Evolutionary conservation across 1,140 invertebrate species (phyloP).

Genomic region (Drosophila fuyamai): DNA sequence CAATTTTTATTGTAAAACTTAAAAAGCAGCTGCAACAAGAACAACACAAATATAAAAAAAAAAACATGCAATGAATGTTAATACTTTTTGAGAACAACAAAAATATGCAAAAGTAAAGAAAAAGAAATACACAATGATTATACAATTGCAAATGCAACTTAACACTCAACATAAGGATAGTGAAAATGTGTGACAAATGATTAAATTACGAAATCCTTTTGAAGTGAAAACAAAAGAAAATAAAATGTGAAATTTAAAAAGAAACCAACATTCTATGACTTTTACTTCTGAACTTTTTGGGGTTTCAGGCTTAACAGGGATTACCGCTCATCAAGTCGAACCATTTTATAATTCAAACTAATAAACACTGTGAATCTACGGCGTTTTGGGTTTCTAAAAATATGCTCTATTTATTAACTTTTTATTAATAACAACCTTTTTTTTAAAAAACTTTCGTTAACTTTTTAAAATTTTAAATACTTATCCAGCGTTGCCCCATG

Average conservation of each 20-base stretch:
- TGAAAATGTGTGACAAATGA: constrained; percentile 79
- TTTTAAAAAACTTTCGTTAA: too few species aligned
- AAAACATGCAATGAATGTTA: constrained; percentile 72
- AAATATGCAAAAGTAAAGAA: constrained; percentile 54
- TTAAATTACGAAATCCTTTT: constrained; percentile 82
- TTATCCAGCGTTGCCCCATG: too few species aligned
- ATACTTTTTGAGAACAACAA: constrained; percentile 72
- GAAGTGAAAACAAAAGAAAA: constrained; percentile 81
- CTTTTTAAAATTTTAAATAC: too few species aligned
- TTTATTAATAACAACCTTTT: too few species aligned
- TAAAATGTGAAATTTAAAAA: constrained; percentile 80
- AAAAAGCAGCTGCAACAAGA: constrained; percentile 75
- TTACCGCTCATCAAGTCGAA: too few species aligned
- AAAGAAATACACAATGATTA: constrained; percentile 63
- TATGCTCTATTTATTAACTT: too few species aligned
- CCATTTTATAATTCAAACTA: too few species aligned
- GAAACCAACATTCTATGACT: not conserved
- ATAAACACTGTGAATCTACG: too few species aligned
- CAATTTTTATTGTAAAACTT: constrained; percentile 75
- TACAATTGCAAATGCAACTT: constrained; percentile 79
- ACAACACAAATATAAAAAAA: constrained; percentile 44
- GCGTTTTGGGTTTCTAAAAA: too few species aligned
- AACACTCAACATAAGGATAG: constrained; percentile 78
- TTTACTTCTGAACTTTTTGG: not conserved
- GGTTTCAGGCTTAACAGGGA: not conserved